phyloP scores from a whole-genome alignment of 2,113 vertebrate species.

The Forbesichthys papilliferus region DNA sequence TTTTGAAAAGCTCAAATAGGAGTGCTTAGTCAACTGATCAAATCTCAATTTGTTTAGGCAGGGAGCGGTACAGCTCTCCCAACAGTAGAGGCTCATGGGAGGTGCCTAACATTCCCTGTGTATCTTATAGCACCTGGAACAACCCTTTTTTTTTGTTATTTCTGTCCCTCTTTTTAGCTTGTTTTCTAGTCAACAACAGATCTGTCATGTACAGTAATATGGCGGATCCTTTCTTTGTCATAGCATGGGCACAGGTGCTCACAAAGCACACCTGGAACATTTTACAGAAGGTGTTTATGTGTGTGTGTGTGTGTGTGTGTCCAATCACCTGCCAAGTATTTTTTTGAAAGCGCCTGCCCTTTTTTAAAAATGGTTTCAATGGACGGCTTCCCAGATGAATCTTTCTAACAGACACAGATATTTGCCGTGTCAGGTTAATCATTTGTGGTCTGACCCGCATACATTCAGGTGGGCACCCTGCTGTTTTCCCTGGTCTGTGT shows the following conservation, averaged over 20 bases:
- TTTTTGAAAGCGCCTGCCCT: no score
- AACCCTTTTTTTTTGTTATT: slow-evolving; percentile 20
- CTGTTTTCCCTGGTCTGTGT: background rate
- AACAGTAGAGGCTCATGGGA: slow-evolving; percentile 28
- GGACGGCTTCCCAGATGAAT: no score
- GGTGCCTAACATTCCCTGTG: slow-evolving; percentile 38
- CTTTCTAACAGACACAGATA: no score
- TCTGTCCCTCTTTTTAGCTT: background rate
- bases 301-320: slow-evolving; percentile 1
- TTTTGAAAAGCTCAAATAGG: slow-evolving; percentile 23
- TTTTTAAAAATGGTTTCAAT: no score
- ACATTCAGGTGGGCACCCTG: background rate
- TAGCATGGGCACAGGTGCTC: slow-evolving; percentile 26
- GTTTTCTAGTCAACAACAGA: slow-evolving; percentile 25
- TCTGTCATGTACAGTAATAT: slow-evolving; percentile 28
- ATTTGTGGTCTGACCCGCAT: background rate
- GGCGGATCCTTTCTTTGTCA: slow-evolving; percentile 28
- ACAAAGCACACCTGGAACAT: slow-evolving; percentile 43
- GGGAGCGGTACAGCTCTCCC: slow-evolving; percentile 45
- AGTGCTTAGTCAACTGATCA: slow-evolving; percentile 4
- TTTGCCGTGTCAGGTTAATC: background rate
- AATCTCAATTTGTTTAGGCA: slow-evolving; percentile 54
- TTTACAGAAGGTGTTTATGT: background rate
- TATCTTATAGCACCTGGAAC: slow-evolving; percentile 35
- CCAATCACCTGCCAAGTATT: no score